Evolutionary conservation across 2,113 vertebrate genomes (phyloP).

Genomic region (Xyliphius kryptos): DNA sequence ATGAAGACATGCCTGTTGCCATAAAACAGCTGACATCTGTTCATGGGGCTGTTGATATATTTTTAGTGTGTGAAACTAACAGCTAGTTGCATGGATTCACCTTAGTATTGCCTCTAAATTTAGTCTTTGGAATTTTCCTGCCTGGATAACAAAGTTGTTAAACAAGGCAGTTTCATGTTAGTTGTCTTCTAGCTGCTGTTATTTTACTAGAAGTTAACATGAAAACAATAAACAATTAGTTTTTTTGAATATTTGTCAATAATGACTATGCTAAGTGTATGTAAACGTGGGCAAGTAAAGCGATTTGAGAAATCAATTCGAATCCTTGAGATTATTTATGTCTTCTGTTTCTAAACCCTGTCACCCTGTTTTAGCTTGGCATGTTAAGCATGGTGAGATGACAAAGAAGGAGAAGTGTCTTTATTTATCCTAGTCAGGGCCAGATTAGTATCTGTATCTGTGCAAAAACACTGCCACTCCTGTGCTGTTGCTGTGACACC

Average conservation of each 20-base stretch:
- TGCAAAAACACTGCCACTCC: background rate
- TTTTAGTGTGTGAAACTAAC: slow-evolving; percentile 2
- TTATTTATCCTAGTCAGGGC: background rate
- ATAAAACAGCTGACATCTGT: slow-evolving; percentile 16
- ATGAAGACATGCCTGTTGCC: slow-evolving; percentile 2
- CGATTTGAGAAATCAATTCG: background rate
- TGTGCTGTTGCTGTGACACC: background rate
- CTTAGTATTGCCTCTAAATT: background rate
- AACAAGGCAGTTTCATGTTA: background rate
- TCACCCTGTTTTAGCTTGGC: background rate
- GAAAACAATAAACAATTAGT: background rate
- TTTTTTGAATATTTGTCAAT: background rate
- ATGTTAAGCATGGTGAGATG: background rate
- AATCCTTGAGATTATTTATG: background rate
- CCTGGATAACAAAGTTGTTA: background rate
- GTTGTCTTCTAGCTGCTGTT: background rate
- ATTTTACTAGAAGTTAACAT: background rate
- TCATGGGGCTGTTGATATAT: slow-evolving; percentile 7
- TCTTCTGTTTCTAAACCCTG: background rate
- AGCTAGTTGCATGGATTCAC: background rate
- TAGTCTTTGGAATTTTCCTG: background rate
- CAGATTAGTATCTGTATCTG: background rate
- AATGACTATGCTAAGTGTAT: background rate
- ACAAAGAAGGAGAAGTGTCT: background rate
- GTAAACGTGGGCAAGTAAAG: background rate